Base-by-base conservation (phyloP, 2,797 vertebrate genomes). In the Falco biarmicus region DNA sequence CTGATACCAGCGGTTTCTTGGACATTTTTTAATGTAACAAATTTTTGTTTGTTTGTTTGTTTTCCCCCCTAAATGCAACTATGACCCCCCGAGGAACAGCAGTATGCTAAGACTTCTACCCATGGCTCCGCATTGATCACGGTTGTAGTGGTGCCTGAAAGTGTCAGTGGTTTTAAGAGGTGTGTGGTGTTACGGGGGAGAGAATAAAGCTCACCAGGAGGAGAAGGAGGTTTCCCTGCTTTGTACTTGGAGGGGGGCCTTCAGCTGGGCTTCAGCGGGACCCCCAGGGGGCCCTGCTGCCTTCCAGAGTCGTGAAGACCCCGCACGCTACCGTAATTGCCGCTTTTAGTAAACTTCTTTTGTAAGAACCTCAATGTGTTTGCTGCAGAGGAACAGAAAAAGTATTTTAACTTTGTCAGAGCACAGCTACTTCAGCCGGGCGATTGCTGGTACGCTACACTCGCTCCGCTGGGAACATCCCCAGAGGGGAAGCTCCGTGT, bases 191-290 rank as follows among this genome's bases (percentile, higher is more conserved):
- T 28, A 39, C 0, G 19, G 19, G 29, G 15, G 39, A 50, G 82
- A 43, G 63, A 69, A 31, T 37, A 37, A 50, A 50, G 18, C 18
- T 85, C 14, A 31, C 12, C 11, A 13, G 22, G 39, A 47, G 73
- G 21, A 51, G 37, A 11, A 61, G 18, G 39, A 32, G 11, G 22
- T 39, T 77, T 37, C 18, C 19, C 19, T 39, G 19, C 50, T 63
- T 29, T 45, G 21, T 26, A 20, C 26, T 25, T 39, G 43, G 53
- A 39, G 43, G 48, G 78, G n/a, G 11, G 13, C n/a, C 32, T 32
- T 79, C 0, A 2, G 11, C 39, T 2, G 4, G 26, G 76, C 39
- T 24, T 65, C 2, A 3, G 39, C 3, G 1, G 15, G 41, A 57
- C 20, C 28, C 13, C 21, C 0, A 2, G 24, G 61, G 50, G 32